Conservation (phyloP, 2,113 vertebrate species). For the Grammomys surdaster region DNA sequence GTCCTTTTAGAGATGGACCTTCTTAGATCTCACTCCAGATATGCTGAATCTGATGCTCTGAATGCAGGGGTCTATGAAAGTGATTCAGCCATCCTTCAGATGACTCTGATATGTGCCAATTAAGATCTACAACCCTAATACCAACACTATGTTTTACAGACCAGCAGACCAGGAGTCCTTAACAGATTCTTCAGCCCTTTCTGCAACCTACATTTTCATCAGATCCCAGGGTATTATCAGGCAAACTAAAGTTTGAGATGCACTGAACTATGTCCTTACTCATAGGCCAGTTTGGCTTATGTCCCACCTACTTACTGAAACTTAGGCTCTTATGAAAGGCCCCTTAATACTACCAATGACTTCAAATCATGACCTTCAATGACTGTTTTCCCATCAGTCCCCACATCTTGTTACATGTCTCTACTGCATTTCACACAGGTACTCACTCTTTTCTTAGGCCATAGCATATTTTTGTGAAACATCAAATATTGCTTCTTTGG, state of each 20-base stretch:
- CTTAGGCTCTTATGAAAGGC: background rate
- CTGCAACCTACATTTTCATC: background rate
- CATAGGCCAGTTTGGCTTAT: background rate
- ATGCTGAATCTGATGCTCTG: background rate
- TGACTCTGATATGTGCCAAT: background rate
- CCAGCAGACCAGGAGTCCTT: background rate
- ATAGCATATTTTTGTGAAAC: constrained; percentile 13
- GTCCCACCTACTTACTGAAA: background rate
- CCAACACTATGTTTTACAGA: background rate
- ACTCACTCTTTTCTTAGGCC: background rate
- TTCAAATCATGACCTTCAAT: background rate
- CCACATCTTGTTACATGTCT: background rate
- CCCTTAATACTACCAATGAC: background rate
- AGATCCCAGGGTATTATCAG: background rate
- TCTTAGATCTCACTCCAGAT: background rate
- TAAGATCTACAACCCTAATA: background rate
- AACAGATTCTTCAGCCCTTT: background rate
- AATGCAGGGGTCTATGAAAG: background rate
- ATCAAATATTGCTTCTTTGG: background rate
- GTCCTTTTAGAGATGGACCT: background rate
- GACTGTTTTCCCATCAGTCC: background rate
- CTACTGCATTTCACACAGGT: background rate
- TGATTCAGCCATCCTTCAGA: background rate
- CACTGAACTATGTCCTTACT: background rate
- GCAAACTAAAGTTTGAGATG: background rate